Evolutionary conservation across 2,113 vertebrate genomes (phyloP).

Genomic region (Eptesicus fuscus): DNA sequence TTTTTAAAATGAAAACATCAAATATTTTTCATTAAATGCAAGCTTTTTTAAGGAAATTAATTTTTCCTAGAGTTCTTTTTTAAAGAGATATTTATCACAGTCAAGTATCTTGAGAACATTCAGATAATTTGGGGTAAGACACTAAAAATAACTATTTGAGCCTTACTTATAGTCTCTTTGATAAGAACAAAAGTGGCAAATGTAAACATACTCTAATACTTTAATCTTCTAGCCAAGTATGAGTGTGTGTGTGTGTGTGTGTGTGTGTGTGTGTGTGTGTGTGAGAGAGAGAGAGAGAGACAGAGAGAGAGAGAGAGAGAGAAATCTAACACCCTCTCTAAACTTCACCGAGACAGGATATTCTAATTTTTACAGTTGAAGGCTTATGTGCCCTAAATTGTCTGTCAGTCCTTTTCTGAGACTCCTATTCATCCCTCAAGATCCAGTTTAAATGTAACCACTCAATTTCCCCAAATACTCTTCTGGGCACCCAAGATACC

Average conservation of each 20-base stretch:
- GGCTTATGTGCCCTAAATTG: neutral
- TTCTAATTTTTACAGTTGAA: neutral
- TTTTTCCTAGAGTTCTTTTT: neutral
- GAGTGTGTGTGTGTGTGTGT: too few relatives aligned
- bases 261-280: neutral
- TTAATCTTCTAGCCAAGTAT: neutral
- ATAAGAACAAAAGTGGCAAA: slow-evolving; percentile 41
- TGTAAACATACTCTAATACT: neutral
- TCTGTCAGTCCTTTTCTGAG: neutral
- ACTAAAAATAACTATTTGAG: neutral
- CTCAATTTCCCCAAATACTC: neutral
- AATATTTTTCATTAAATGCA: neutral
- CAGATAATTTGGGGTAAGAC: slow-evolving; percentile 4
- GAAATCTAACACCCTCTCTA: neutral
- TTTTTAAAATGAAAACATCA: neutral
- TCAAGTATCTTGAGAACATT: neutral
- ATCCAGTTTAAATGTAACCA: neutral
- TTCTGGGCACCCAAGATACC: neutral
- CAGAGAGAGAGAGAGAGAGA: neutral
- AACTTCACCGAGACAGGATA: neutral
- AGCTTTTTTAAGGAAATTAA: neutral
- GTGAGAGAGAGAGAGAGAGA: neutral
- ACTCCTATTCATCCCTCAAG: neutral
- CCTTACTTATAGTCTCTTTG: neutral
- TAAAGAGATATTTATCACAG: neutral